Evolutionary conservation across 2,888 invertebrate species (phyloP).

Genomic region (Endomychus coccineus): DNA sequence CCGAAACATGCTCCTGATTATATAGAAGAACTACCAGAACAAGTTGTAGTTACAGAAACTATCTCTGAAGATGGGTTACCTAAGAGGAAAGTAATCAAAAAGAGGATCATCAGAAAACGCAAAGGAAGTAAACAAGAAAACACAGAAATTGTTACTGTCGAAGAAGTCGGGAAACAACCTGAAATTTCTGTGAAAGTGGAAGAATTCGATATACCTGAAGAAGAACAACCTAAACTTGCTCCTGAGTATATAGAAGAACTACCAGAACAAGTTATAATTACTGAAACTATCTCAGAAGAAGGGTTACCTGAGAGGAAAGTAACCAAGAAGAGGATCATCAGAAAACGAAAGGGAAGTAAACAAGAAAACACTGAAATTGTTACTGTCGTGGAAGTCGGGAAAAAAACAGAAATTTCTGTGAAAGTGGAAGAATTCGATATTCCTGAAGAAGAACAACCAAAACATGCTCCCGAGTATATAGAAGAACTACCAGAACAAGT

Average conservation of each 20-base stretch:
- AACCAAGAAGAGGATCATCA: slow-evolving; percentile 41
- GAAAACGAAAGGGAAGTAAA: slow-evolving; percentile 37
- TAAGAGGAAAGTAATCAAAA: slow-evolving; percentile 35
- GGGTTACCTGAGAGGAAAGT: slow-evolving; percentile 26
- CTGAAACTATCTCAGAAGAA: slow-evolving; percentile 17
- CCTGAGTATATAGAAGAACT: slow-evolving; percentile 27
- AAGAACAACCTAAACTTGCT: slow-evolving; percentile 17
- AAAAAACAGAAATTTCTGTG: slow-evolving; percentile 34
- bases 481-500: slow-evolving; percentile 26
- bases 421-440: slow-evolving; percentile 26
- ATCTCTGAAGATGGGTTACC: no score
- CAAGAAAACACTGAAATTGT: slow-evolving; percentile 37
- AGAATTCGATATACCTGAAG: slow-evolving; percentile 17
- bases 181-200: slow-evolving; percentile 32
- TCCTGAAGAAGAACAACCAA: slow-evolving; percentile 21
- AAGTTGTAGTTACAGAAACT: no score
- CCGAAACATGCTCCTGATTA: no score
- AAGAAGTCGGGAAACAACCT: slow-evolving; percentile 31
- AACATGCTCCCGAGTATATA: no score
- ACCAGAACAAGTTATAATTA: slow-evolving; percentile 26
- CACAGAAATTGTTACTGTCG: slow-evolving; percentile 27
- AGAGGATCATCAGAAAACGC: slow-evolving; percentile 31
- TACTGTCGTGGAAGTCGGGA: slow-evolving; percentile 34
- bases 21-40: no score
- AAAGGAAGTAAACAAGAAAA: slow-evolving; percentile 17